These are phyloP conservation scores for Sturmia bella DNA, from an alignment of 2,888 invertebrate genomes.

Conservation along the genomic window DNA sequence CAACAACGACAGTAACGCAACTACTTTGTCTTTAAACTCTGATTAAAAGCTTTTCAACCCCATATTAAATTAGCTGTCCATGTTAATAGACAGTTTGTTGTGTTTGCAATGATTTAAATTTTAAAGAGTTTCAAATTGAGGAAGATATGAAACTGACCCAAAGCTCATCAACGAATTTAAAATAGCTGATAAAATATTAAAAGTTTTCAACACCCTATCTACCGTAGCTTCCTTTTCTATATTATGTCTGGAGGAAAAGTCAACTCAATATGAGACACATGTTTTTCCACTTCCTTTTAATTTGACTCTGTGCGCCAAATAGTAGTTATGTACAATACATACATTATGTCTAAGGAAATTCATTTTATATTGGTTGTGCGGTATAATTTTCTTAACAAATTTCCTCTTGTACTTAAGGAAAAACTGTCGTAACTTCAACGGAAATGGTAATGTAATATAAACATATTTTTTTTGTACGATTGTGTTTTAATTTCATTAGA, in stretches of 20 bases:
- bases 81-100: too few relatives aligned
- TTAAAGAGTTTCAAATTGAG: too few relatives aligned
- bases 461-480: background rate
- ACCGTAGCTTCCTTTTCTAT: background rate
- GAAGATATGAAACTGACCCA: too few relatives aligned
- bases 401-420: slow-evolving; percentile 21
- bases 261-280: slow-evolving; percentile 6
- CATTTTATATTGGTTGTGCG: slow-evolving; percentile 12
- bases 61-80: too few relatives aligned
- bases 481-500: background rate
- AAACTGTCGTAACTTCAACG: slow-evolving; percentile 45
- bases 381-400: slow-evolving; percentile 49
- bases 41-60: too few relatives aligned
- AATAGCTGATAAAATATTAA: background rate
- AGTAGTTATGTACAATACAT: background rate
- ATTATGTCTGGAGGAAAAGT: slow-evolving; percentile 25
- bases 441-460: slow-evolving; percentile 38
- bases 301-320: background rate
- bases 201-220: background rate
- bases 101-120: too few relatives aligned
- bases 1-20: too few relatives aligned
- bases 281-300: slow-evolving; percentile 30
- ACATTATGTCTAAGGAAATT: slow-evolving; percentile 30
- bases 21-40: too few relatives aligned
- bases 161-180: background rate